These are phyloP conservation scores for Linnaemya tessellans DNA, from an alignment of 2,888 invertebrate species.

Conservation along the genomic window DNA sequence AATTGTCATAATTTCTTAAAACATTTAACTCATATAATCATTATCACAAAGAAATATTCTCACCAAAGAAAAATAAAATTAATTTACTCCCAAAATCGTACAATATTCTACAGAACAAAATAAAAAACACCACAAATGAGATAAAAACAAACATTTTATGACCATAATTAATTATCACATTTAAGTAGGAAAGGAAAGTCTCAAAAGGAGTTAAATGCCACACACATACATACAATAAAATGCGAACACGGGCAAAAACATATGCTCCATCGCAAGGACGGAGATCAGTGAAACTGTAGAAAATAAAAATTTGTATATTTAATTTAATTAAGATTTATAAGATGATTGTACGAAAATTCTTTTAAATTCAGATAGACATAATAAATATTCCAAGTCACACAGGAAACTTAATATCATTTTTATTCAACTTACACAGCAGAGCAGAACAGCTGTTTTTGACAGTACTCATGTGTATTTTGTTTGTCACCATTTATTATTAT, in stretches of 20 bases:
- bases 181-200: conserved; percentile 45
- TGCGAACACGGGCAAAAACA: background rate
- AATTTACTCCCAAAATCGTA: conserved; percentile 42
- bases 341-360: too few species aligned
- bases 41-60: conserved; percentile 48
- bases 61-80: conserved; percentile 45
- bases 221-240: conserved; percentile 18
- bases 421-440: too few species aligned
- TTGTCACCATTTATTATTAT: too few species aligned
- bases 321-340: too few species aligned
- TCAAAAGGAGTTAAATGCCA: conserved; percentile 56
- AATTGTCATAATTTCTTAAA: conserved; percentile 27
- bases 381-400: too few species aligned
- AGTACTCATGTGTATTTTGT: too few species aligned
- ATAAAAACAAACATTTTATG: conserved; percentile 66
- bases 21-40: background rate
- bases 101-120: conserved; percentile 39
- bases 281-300: background rate
- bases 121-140: conserved; percentile 55
- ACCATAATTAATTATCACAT: conserved; percentile 65
- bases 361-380: too few species aligned
- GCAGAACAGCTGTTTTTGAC: too few species aligned
- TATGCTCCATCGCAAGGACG: background rate
- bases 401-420: too few species aligned
- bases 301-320: too few species aligned